These are phyloP conservation scores for Harlomillsia oculata DNA, from an alignment of 1,140 invertebrate genomes.

Conservation along the genomic window DNA sequence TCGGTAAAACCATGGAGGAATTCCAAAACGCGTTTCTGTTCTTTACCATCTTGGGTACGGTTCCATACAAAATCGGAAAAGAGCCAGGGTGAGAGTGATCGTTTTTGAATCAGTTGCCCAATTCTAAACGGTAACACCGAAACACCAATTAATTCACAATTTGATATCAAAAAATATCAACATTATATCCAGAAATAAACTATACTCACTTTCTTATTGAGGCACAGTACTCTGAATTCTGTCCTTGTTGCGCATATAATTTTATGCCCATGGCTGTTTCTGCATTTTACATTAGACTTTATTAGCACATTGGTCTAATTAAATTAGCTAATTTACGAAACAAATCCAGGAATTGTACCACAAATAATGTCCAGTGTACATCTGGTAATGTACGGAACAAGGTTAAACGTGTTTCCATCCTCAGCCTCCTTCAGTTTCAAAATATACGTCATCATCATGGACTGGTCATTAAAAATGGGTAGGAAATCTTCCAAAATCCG, in stretches of 20 bases:
- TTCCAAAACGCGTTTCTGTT: constrained; percentile 23
- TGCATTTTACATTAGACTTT: constrained; percentile 10
- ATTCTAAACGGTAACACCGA: constrained; percentile 19
- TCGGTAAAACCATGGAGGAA: constrained; percentile 21
- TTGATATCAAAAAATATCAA: background rate
- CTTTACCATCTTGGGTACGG: constrained; percentile 35
- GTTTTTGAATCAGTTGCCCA: constrained; percentile 25
- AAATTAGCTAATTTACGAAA: constrained; percentile 17
- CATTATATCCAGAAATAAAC: background rate
- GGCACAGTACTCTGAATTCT: constrained; percentile 47
- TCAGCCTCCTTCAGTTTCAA: constrained; percentile 29
- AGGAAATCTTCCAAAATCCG: constrained; percentile 56
- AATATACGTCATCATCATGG: constrained; percentile 41
- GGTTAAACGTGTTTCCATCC: constrained; percentile 38
- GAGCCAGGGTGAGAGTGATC: constrained; percentile 44
- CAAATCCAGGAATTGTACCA: constrained; percentile 40
- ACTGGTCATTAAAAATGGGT: constrained; percentile 50
- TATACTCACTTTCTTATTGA: constrained; percentile 42
- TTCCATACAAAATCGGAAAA: constrained; percentile 44
- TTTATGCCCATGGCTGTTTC: constrained; percentile 55
- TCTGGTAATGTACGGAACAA: constrained; percentile 46
- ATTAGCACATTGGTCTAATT: constrained; percentile 1
- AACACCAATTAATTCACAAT: background rate
- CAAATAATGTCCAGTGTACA: constrained; percentile 55
- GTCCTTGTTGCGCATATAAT: constrained; percentile 48